phyloP scores from a whole-genome alignment of 2,888 invertebrate genomes.

The Andrena fulva region DNA sequence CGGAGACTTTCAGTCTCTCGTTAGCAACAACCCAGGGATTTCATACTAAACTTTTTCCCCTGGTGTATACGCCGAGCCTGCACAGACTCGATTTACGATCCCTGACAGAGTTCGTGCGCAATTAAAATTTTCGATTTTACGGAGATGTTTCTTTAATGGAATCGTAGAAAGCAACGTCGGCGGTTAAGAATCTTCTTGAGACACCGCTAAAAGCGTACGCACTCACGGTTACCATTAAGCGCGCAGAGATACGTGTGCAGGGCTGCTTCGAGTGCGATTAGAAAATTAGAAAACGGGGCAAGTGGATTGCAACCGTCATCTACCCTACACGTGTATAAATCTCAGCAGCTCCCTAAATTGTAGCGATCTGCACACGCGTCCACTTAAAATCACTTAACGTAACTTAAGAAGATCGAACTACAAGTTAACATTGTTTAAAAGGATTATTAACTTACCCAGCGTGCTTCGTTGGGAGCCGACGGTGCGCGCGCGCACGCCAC shows the following conservation, averaged over 20 bases:
- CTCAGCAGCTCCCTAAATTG: too few relatives aligned
- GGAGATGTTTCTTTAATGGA: background rate
- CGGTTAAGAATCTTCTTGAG: background rate
- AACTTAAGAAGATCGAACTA: too few relatives aligned
- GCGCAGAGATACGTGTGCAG: background rate
- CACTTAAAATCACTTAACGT: too few relatives aligned
- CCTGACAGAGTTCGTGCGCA: background rate
- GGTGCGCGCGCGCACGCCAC: too few relatives aligned
- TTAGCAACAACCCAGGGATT: constrained; percentile 4
- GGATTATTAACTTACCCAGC: too few relatives aligned
- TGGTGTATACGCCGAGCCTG: background rate
- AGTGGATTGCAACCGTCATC: background rate
- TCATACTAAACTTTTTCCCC: too few relatives aligned
- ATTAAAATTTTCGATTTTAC: background rate
- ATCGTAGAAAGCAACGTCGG: constrained; percentile 3
- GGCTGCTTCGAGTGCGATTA: background rate
- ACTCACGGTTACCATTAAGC: background rate
- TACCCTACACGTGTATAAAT: background rate
- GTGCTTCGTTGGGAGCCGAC: too few relatives aligned
- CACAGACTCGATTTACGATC: background rate
- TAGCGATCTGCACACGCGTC: too few relatives aligned
- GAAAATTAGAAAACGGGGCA: background rate
- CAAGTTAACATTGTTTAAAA: too few relatives aligned
- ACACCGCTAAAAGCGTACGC: background rate
- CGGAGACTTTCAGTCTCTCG: constrained; percentile 18